These are phyloP conservation scores for Chionis minor DNA, from an alignment of 2,113 vertebrate species.

Conservation along the genomic window DNA sequence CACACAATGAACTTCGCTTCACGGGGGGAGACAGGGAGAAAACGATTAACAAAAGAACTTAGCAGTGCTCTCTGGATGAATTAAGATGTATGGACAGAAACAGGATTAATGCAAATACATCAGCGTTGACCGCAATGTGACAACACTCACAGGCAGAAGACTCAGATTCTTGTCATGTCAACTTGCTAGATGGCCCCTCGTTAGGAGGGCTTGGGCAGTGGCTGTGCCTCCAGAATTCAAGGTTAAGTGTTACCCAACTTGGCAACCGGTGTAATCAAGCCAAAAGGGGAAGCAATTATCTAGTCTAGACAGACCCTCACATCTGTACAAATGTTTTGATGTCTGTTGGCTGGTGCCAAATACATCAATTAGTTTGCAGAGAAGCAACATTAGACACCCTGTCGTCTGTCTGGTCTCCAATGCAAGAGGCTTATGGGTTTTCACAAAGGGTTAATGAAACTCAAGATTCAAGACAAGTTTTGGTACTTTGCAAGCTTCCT, in stretches of 20 bases:
- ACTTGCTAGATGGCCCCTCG: constrained; percentile 21
- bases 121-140: neutral
- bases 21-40: constrained; percentile 7
- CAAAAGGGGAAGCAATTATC: constrained; percentile 45
- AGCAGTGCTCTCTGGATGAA: neutral
- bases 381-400: neutral
- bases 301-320: constrained; percentile 39
- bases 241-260: constrained; percentile 48
- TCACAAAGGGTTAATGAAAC: neutral
- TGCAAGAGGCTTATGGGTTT: neutral
- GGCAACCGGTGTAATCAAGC: neutral
- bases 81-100: constrained; percentile 48
- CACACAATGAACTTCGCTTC: constrained; percentile 41
- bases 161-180: constrained; percentile 50
- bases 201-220: constrained; percentile 1
- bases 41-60: constrained; percentile 48
- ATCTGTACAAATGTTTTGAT: constrained; percentile 6
- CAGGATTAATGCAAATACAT: constrained; percentile 50
- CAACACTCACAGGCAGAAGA: constrained; percentile 21
- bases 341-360: constrained; percentile 9
- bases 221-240: constrained; percentile 38
- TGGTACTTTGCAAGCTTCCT: neutral
- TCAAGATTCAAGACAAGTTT: neutral
- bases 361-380: neutral
- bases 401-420: neutral